These are phyloP conservation scores for Morinoia aosen DNA, from an alignment of 2,888 invertebrate genomes.

Conservation along the genomic window DNA sequence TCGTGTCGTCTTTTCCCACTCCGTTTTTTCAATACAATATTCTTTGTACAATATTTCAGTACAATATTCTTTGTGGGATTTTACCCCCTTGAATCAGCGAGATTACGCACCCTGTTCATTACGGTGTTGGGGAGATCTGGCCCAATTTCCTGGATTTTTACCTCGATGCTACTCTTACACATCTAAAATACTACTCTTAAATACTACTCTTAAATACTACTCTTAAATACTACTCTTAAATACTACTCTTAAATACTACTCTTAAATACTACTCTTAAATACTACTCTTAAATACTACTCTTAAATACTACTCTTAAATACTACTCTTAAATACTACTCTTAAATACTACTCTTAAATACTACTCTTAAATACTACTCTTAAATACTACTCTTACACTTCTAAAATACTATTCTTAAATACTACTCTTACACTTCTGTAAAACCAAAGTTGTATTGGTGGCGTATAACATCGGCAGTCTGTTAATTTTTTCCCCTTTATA, in stretches of 20 bases:
- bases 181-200: no score
- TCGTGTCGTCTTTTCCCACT: no score
- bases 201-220: not conserved
- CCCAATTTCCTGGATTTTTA: no score
- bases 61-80: no score
- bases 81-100: no score
- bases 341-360: not conserved
- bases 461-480: not conserved
- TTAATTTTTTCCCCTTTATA: not conserved
- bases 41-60: no score
- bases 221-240: not conserved
- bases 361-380: no score
- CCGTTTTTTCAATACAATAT: no score
- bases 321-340: not conserved
- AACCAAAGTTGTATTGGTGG: not conserved
- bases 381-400: not conserved
- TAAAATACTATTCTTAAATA: no score
- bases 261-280: not conserved
- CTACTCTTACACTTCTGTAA: not conserved
- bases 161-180: no score
- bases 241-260: not conserved
- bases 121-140: no score
- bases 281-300: not conserved
- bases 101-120: no score
- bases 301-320: not conserved